Conservation (phyloP, 2,888 invertebrate species). For the Lysandra coridon region DNA sequence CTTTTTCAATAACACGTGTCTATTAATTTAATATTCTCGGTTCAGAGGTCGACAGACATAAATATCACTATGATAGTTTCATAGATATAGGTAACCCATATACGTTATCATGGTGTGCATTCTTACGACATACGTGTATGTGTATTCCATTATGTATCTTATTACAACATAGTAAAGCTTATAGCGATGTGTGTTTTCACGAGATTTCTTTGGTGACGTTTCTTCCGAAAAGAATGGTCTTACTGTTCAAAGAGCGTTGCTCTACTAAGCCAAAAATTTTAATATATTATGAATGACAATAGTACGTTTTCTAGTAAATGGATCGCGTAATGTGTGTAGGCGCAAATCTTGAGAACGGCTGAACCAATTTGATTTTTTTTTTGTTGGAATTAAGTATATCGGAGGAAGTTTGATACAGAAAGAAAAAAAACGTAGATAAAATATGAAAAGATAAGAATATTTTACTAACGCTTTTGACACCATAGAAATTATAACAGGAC, state of each 20-base stretch:
- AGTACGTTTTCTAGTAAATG: neutral
- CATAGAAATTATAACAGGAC: no score
- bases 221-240: neutral
- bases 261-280: neutral
- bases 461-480: no score
- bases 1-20: neutral
- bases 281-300: neutral
- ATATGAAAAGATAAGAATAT: no score
- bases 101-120: conserved; percentile 10
- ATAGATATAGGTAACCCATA: conserved; percentile 29
- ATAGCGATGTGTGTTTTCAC: neutral
- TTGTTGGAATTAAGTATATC: no score
- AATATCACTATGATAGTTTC: conserved; percentile 19
- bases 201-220: conserved; percentile 15
- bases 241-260: conserved; percentile 3
- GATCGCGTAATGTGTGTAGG: no score
- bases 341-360: no score
- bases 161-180: neutral
- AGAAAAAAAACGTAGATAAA: no score
- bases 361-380: no score
- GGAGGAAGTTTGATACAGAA: no score
- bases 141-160: neutral
- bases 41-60: conserved; percentile 13
- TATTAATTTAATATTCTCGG: conserved; percentile 18
- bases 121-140: conserved; percentile 8